These are phyloP conservation scores for Morphnarchus princeps DNA, from an alignment of 2,113 vertebrate species.

Conservation along the genomic window DNA sequence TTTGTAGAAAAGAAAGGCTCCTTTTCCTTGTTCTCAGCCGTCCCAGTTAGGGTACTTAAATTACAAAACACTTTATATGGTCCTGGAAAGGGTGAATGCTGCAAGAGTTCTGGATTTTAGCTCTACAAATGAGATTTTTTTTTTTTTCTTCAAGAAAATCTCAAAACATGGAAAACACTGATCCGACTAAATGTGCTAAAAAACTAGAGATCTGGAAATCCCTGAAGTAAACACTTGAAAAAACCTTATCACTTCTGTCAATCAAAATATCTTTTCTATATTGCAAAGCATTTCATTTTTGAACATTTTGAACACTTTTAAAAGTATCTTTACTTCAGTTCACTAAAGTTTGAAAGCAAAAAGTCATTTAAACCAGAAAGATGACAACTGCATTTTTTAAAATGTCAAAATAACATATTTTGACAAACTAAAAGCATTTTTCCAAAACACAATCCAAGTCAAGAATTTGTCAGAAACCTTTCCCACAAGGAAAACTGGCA, in stretches of 20 bases:
- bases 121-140: not conserved
- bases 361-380: not conserved
- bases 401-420: not conserved
- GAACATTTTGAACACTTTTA: not conserved
- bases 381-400: not conserved
- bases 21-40: not conserved
- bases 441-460: not conserved
- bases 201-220: not conserved
- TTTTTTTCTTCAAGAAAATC: not conserved
- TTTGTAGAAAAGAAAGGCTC: not conserved
- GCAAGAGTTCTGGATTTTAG: not conserved
- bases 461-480: not conserved
- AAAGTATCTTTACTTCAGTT: not conserved
- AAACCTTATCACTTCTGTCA: not conserved
- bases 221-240: not conserved
- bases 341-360: not conserved
- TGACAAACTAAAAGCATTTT: not conserved
- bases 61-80: not conserved
- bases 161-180: not conserved
- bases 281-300: not conserved
- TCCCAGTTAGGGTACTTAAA: rapidly evolving
- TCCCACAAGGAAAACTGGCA: not conserved
- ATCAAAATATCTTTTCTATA: not conserved
- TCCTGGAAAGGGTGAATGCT: not conserved
- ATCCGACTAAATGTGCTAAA: not conserved